Conservation (phyloP, 2,797 vertebrate genomes). For the Ctenochaetus hawaiiensis region DNA sequence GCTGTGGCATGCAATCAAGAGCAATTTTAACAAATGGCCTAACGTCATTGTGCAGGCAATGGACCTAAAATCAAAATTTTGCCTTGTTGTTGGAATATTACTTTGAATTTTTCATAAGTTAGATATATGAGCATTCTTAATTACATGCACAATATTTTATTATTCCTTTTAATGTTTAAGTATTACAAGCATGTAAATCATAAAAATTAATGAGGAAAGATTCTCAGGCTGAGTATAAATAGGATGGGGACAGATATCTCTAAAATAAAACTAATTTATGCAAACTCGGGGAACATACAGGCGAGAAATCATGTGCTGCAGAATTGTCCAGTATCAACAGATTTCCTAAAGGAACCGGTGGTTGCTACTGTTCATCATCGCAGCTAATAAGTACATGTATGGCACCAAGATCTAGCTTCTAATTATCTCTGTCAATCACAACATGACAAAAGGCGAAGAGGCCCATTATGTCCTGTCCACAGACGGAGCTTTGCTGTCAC, state of each 20-base stretch:
- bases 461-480: constrained; percentile 20
- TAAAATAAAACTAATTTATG: neutral
- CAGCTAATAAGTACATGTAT: neutral
- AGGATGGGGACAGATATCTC: too few species aligned
- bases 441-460: constrained; percentile 15
- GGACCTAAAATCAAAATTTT: neutral
- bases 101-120: neutral
- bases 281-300: neutral
- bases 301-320: neutral
- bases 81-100: neutral
- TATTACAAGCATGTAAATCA: neutral
- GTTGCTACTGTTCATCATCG: neutral
- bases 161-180: neutral
- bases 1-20: neutral
- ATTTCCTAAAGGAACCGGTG: neutral
- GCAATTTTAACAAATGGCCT: neutral
- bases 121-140: neutral
- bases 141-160: neutral
- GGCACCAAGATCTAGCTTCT: constrained; percentile 11
- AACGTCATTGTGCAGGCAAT: neutral
- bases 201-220: neutral
- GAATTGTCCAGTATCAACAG: neutral
- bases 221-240: neutral
- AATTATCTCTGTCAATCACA: constrained; percentile 31
- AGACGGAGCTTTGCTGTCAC: neutral